Evolutionary conservation across 2,888 invertebrate genomes (phyloP).

Genomic region (Onthophagus sagittarius): DNA sequence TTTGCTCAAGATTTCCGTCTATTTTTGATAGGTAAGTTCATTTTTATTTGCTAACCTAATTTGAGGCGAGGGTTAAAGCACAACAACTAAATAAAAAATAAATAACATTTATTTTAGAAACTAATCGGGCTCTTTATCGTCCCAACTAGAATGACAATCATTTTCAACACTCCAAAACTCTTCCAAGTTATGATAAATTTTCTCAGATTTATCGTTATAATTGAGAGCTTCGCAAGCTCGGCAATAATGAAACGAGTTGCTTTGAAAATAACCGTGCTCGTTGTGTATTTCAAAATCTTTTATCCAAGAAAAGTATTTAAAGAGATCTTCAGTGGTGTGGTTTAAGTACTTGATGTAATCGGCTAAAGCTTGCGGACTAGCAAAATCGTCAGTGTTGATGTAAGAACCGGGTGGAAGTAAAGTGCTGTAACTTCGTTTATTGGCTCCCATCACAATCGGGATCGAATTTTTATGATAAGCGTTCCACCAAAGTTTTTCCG

Average conservation of each 20-base stretch:
- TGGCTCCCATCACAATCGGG: slow-evolving; percentile 63
- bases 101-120: neutral
- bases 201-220: slow-evolving; percentile 51
- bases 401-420: slow-evolving; percentile 62
- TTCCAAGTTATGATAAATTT: slow-evolving; percentile 46
- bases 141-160: slow-evolving; percentile 40
- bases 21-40: neutral
- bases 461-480: slow-evolving; percentile 60
- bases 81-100: neutral
- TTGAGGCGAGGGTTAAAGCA: neutral
- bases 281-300: slow-evolving; percentile 55
- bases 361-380: slow-evolving; percentile 52
- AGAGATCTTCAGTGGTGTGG: slow-evolving; percentile 43
- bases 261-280: slow-evolving; percentile 66
- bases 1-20: too few relatives aligned
- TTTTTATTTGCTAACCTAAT: neutral
- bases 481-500: slow-evolving; percentile 67
- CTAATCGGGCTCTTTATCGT: slow-evolving; percentile 18
- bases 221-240: slow-evolving; percentile 66
- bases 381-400: slow-evolving; percentile 57
- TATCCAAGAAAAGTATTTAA: slow-evolving; percentile 59
- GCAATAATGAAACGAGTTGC: slow-evolving; percentile 59
- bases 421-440: slow-evolving; percentile 46
- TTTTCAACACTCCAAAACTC: slow-evolving; percentile 44
- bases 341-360: slow-evolving; percentile 52